Percentiles rank a stretch among this genome's conserved stretches.
These are phyloP conservation scores for Xanthorhoe spadicearia DNA, from an alignment of 2,888 invertebrate species.

Conservation along the genomic window DNA sequence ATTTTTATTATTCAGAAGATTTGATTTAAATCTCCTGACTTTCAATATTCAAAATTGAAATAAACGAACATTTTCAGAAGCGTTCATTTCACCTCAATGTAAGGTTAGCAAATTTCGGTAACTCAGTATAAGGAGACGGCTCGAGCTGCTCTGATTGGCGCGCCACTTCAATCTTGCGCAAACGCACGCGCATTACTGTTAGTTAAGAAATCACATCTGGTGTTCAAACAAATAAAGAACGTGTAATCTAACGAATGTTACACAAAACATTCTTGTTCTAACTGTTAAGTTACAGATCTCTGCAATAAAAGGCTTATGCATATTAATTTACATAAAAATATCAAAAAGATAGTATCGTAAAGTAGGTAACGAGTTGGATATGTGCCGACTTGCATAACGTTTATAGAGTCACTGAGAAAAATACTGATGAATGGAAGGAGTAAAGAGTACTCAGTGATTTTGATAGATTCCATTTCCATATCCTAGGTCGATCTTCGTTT, in stretches of 20 bases:
- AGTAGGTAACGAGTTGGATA: neutral
- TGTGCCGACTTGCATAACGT: neutral
- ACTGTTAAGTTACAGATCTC: neutral
- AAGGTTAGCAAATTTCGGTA: conserved; percentile 46
- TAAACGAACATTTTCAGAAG: neutral
- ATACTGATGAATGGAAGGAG: no score
- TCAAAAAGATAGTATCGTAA: neutral
- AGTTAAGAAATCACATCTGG: conserved; percentile 33
- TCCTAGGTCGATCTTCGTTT: no score
- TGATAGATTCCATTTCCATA: no score
- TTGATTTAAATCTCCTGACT: neutral
- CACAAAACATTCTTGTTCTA: conserved; percentile 23
- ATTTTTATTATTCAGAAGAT: no score
- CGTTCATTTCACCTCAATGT: conserved; percentile 10
- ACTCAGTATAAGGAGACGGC: conserved; percentile 47
- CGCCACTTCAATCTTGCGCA: conserved; percentile 59
- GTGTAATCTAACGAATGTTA: conserved; percentile 17
- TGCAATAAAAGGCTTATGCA: neutral
- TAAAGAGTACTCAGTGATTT: no score
- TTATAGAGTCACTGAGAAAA: neutral
- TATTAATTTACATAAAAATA: neutral
- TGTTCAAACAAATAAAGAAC: conserved; percentile 28
- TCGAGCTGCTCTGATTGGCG: conserved; percentile 75
- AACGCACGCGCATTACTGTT: conserved; percentile 51
- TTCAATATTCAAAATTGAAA: neutral